Percentiles rank a stretch among this genome's conserved stretches.
phyloP scores from a whole-genome alignment of 2,797 vertebrate species.

The Melanotaenia maccullochi region DNA sequence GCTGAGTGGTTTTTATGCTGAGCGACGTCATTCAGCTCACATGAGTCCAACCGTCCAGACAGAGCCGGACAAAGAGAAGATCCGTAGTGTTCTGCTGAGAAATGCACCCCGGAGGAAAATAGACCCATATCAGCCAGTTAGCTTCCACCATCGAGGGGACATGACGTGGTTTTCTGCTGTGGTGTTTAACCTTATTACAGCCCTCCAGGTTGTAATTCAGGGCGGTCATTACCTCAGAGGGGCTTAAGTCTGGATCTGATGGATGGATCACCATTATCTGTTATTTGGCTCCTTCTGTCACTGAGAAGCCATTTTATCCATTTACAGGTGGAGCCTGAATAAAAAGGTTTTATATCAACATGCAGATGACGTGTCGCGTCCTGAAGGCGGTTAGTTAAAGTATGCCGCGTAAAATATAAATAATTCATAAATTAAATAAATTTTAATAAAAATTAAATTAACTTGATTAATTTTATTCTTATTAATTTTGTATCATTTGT shows the following conservation, averaged over 20 bases:
- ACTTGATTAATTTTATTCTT: no score
- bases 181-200: conserved; percentile 64
- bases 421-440: no score
- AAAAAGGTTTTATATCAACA: not conserved
- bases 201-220: conserved; percentile 45
- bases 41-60: conserved; percentile 52
- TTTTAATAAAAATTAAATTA: no score
- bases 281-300: conserved; percentile 53
- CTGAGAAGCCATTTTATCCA: conserved; percentile 35
- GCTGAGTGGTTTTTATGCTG: conserved; percentile 40
- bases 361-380: not conserved
- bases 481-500: no score
- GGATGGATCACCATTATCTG: conserved; percentile 60
- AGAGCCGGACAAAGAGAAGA: conserved; percentile 26
- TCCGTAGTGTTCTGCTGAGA: conserved; percentile 32
- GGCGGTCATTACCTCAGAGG: conserved; percentile 48
- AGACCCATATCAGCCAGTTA: conserved; percentile 63
- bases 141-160: conserved; percentile 32
- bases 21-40: conserved; percentile 28
- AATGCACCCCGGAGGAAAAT: conserved; percentile 53
- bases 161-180: conserved; percentile 52
- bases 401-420: no score
- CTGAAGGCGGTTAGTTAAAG: no score
- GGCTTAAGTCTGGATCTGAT: conserved; percentile 32
- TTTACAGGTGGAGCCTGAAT: conserved; percentile 21